Evolutionary conservation across 2,888 invertebrate genomes (phyloP).

Genomic region (Eupithecia pulchellata): DNA sequence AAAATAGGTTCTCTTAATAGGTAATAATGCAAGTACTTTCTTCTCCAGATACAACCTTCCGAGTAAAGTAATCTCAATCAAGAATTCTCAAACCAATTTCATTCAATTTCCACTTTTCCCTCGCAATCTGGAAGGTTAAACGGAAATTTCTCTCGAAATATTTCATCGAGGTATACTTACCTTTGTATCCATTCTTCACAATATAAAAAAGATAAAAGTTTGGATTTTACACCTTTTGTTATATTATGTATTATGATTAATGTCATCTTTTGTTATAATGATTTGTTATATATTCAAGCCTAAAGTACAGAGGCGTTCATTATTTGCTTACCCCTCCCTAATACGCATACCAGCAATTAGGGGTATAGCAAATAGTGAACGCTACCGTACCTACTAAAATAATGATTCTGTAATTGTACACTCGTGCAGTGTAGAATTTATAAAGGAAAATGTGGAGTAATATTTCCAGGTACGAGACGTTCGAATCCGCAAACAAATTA

Average conservation of each 20-base stretch:
- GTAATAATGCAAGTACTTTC: not conserved
- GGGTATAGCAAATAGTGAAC: too few species aligned
- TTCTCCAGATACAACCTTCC: not conserved
- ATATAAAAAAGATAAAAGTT: not conserved
- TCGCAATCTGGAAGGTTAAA: conserved; percentile 12
- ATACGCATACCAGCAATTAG: too few species aligned
- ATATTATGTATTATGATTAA: too few species aligned
- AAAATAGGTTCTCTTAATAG: not conserved
- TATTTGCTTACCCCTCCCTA: too few species aligned
- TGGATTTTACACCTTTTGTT: too few species aligned
- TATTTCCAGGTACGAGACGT: not conserved
- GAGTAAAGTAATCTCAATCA: conserved; percentile 25
- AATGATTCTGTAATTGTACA: not conserved
- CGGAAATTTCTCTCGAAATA: conserved; percentile 8
- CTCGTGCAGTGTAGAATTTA: not conserved
- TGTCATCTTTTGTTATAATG: too few species aligned
- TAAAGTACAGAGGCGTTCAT: too few species aligned
- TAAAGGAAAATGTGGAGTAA: not conserved
- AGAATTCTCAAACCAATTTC: conserved; percentile 46
- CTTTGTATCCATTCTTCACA: not conserved
- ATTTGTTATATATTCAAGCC: too few species aligned
- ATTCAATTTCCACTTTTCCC: conserved; percentile 7
- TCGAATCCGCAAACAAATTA: too few species aligned
- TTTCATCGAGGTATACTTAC: not conserved
- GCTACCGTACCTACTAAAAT: too few species aligned